Percentiles rank a stretch among this genome's conserved stretches.
Evolutionary conservation across 2,797 vertebrate species (phyloP).

Genomic region (Epinephelus malabaricus): DNA sequence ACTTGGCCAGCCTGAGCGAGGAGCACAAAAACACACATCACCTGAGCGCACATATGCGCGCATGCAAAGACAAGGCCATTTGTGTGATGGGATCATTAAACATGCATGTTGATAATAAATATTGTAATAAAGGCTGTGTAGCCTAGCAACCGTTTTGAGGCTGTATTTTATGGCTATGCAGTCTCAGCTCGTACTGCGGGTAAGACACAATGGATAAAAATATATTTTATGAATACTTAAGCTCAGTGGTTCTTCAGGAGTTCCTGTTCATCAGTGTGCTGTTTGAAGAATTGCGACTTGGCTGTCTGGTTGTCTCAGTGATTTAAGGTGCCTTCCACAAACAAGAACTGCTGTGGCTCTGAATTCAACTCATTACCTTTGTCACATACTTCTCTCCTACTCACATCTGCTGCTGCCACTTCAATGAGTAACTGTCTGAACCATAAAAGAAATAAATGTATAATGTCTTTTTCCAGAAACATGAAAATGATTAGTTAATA

Average conservation of each 20-base stretch:
- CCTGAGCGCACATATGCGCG: constrained; percentile 8
- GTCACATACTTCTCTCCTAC: constrained; percentile 18
- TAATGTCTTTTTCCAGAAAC: not conserved
- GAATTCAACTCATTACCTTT: constrained; percentile 28
- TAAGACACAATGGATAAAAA: constrained; percentile 16
- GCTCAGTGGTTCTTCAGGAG: constrained; percentile 11
- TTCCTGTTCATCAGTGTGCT: constrained; percentile 22
- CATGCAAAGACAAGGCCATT: constrained; percentile 41
- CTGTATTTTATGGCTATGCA: constrained; percentile 24
- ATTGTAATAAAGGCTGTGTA: constrained; percentile 37
- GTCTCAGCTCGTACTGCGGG: not conserved
- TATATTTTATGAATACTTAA: constrained; percentile 41
- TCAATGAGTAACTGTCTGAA: constrained; percentile 4
- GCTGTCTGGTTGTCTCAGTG: constrained; percentile 22
- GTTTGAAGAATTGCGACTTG: constrained; percentile 28
- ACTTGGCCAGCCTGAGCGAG: constrained; percentile 91
- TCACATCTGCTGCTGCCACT: constrained; percentile 11
- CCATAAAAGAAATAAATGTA: not conserved
- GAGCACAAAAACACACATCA: constrained; percentile 12
- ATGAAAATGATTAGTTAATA: not conserved
- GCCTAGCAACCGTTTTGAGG: constrained; percentile 26
- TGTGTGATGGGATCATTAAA: constrained; percentile 59
- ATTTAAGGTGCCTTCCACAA: constrained; percentile 40
- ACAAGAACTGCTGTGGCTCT: constrained; percentile 5
- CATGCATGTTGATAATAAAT: constrained; percentile 60